Evolutionary conservation across 2,888 invertebrate genomes (phyloP), one percentile per base, ranked within the genome.

Genomic region (Rhyacophila evoluta): DNA sequence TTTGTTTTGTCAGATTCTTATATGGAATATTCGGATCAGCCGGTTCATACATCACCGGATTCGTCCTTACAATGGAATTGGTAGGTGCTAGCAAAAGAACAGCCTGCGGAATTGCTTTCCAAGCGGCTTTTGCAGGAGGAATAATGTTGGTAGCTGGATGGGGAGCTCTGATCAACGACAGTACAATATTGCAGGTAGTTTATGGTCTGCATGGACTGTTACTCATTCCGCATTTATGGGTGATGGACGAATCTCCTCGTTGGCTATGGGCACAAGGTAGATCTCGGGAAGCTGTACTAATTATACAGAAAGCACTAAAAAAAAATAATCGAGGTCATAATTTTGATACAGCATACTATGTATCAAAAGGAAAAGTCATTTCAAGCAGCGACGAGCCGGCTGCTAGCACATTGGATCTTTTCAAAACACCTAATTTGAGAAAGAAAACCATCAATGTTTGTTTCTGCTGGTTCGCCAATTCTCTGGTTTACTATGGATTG

Each of bases 241-340:
- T 95, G 2, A 94, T 97, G 92, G 96, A 96, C 83, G 96, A 97
- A 87, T 96, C 96, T 5, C 95, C 96, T 0, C 91, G 96, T 12
- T 97, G 96, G 96, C 86, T 96, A 5, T 96, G 96, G 96, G 92
- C 94, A 37, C 95, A 96, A 85, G 96, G 95, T 0, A 90, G 93
- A 70, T 88, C 91, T 0, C 90, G 91, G 72, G 94, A 96, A 86
- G 93, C 96, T 0, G 91, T 95, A 0, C 90, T 91, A 8, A 95
- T 96, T 81, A 91, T 95, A 2, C 91, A 92, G 83, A 94, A 91
- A 84, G 96, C 93, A n/a, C 86, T 95, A n/a, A 92, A 92, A 85
- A 92, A 91, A 83, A 96, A 96, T 85, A 91, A 91, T 67, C 92
- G 91, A 37, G 88, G 91, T 27, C 88, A 92, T 11, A 88, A 88